Base-by-base conservation (phyloP, 2,113 vertebrate species). In the Garra rufa region DNA sequence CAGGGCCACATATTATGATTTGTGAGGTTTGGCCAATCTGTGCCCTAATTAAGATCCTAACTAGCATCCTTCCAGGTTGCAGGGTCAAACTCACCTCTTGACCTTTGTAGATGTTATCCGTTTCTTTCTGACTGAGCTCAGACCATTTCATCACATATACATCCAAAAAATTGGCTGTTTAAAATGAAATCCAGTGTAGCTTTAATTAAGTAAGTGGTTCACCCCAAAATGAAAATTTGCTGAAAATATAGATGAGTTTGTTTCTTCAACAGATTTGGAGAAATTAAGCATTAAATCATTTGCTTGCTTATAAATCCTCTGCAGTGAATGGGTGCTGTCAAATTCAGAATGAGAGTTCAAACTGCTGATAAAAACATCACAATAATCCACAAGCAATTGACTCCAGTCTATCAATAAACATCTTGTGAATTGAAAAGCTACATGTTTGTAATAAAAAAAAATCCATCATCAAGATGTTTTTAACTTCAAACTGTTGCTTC, bases 41-140 rank as follows among this genome's bases (percentile, higher is more conserved):
- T 41, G 48, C 34, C n/a, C 13, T 78, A 78, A 61, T 61, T 78
- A 11, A 44, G 38, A 61, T 78, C n/a, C n/a, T n/a, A 61, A 78
- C 14, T 61, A 6, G 55, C n/a, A 4, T 78, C 76, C n/a, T 61
- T 78, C 8, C 52, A 43, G 34, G 13, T 17, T 57, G 9, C 17
- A 41, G 34, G 19, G 34, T n/a, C 34, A 15, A 41, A 2, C 55
- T 61, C 14, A 44, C n/a, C n/a, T 63, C n/a, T 78, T 78, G 38
- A 44, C 21, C 76, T 73, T 71, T 26, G 26, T 44, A 44, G 41
- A 70, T 70, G 67, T 71, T 71, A 71, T 71, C 69, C 1, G 5
- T 43, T n/a, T 24, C 41, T 71, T 44, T 6, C 21, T 73, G 41
- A 2, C 15, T 43, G 69, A 73, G 6, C 3, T 1, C 44, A 44